phyloP scores from a whole-genome alignment of 2,888 invertebrate species.

The Spicauda simplicius region DNA sequence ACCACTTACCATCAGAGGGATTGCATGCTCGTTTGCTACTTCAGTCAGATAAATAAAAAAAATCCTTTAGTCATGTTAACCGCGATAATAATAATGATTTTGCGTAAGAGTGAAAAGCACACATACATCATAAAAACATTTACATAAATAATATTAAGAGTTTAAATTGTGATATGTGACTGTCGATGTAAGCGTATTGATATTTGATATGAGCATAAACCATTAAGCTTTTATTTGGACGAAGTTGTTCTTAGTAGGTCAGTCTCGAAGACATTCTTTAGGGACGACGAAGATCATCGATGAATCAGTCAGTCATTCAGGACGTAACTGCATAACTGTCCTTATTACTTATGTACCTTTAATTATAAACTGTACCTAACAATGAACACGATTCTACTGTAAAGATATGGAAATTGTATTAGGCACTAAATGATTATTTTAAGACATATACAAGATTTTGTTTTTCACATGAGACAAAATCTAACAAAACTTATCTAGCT shows the following conservation, averaged over 20 bases:
- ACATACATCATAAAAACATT: no score
- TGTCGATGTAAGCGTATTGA: neutral
- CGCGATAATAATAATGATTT: no score
- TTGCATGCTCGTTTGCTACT: no score
- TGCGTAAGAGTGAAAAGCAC: no score
- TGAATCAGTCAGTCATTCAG: constrained; percentile 21
- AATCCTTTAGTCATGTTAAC: no score
- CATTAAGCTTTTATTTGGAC: neutral
- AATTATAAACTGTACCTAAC: neutral
- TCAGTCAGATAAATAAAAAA: no score
- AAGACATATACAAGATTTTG: no score
- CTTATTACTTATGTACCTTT: neutral
- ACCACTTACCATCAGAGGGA: no score
- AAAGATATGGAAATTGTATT: neutral
- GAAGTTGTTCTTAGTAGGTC: neutral
- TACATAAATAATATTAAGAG: no score
- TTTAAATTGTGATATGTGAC: neutral
- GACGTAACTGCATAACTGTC: neutral
- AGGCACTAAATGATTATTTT: no score
- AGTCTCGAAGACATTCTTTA: neutral
- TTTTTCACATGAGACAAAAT: no score
- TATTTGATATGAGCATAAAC: neutral
- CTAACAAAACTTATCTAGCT: no score
- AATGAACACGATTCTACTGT: neutral
- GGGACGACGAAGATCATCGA: neutral